These are phyloP conservation scores for Microctonus brassicae DNA, from an alignment of 2,888 invertebrate genomes.

Conservation along the genomic window DNA sequence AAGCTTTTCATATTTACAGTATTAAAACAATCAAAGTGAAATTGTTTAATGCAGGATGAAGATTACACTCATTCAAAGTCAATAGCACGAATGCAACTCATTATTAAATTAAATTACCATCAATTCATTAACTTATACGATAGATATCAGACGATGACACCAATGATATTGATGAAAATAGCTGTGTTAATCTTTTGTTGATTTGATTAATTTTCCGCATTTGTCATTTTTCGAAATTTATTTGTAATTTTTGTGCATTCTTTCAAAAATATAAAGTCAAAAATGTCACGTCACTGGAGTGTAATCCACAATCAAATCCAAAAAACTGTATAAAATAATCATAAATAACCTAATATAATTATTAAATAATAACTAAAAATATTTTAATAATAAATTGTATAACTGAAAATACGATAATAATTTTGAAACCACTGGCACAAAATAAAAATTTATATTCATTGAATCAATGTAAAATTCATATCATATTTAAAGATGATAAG, in stretches of 20 bases:
- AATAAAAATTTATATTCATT: too few relatives aligned
- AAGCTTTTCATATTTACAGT: conserved; percentile 7
- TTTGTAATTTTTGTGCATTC: background rate
- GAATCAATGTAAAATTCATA: background rate
- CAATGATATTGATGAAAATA: background rate
- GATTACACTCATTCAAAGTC: background rate
- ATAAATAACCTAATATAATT: too few relatives aligned
- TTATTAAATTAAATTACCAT: background rate
- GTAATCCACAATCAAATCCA: too few relatives aligned
- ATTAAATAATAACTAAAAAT: too few relatives aligned
- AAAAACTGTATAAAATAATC: too few relatives aligned
- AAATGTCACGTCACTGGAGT: too few relatives aligned
- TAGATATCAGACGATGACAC: background rate
- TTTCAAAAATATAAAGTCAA: too few relatives aligned
- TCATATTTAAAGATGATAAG: background rate
- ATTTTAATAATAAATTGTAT: too few relatives aligned
- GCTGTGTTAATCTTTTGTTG: background rate
- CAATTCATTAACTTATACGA: background rate
- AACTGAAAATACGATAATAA: too few relatives aligned
- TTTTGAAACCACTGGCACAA: too few relatives aligned
- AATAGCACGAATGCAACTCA: background rate
- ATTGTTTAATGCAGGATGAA: background rate
- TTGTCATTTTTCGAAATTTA: background rate
- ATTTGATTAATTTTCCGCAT: background rate
- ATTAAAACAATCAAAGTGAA: background rate